phyloP scores from a whole-genome alignment of 2,113 vertebrate genomes.

The Eubucco bourcierii region DNA sequence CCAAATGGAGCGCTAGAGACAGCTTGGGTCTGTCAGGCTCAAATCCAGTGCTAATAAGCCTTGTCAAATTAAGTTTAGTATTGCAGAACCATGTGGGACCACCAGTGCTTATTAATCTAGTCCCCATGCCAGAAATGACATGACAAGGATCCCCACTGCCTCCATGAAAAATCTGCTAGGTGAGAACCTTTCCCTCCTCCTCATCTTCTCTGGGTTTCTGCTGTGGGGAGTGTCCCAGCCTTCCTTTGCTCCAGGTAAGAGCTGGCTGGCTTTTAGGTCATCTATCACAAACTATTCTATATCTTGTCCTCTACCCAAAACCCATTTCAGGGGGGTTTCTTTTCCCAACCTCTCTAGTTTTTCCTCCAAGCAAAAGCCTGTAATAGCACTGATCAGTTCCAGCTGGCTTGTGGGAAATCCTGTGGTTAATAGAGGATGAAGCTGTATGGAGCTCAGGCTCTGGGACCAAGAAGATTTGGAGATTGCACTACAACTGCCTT shows the following conservation, averaged over 20 bases:
- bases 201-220: not conserved
- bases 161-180: not conserved
- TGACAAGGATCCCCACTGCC: not conserved
- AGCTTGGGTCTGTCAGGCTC: constrained; percentile 40
- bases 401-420: constrained; percentile 1
- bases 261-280: not conserved
- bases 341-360: not conserved
- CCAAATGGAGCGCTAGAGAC: not conserved
- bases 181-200: not conserved
- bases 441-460: not conserved
- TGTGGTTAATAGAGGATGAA: constrained; percentile 10
- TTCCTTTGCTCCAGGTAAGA: not conserved
- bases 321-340: not conserved
- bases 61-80: not conserved
- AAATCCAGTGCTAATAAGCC: constrained; percentile 21
- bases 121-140: not conserved
- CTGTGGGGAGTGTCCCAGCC: not conserved
- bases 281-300: not conserved
- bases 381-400: constrained; percentile 45
- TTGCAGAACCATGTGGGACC: not conserved
- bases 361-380: constrained; percentile 42
- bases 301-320: not conserved
- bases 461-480: not conserved
- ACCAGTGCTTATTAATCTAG: not conserved
- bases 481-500: not conserved